Evolutionary conservation across 2,888 invertebrate species (phyloP), one percentile per base, ranked within the genome.

Genomic region (Drosophila cognata): DNA sequence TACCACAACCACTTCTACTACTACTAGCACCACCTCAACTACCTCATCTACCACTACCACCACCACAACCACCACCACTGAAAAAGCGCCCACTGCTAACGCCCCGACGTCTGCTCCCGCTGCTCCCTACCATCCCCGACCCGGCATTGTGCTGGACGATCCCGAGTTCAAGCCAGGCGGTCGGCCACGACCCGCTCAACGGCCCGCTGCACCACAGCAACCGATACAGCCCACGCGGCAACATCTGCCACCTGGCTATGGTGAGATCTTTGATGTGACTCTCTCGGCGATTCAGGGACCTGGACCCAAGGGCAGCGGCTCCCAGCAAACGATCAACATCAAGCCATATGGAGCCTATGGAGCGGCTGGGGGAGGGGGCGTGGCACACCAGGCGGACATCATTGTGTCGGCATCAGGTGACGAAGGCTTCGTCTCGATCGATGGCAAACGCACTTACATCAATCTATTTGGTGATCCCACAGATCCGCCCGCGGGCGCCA

Each of bases 341-440:
- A 93, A 93, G 70, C 93, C 93, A 0, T 92, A 89, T 50, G 92
- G 92, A 0, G 50, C 75, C 3, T 92, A 91, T 65, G 92, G 93
- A 16, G 82, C 89, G 4, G 91, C 86, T n/a, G 96, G 82, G 0
- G 80, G 75, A 16, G 82, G 66, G n/a, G 81, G 56, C 2, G 77
- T 56, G 29, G 66, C 66, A n/a, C n/a, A 69, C n/a, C 94, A 93
- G 58, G 93, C 91, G 28, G 97, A 97, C 88, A 96, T 97, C 56
- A 97, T 98, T 61, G 95, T 97, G 4, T 96, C 97, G 0, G 95
- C 97, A 4, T 95, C 96, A 8, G 96, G 96, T 25, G 96, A 96
- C 55, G 96, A 97, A 89, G 97, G 97, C 33, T 98, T 97, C 93
- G 98, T 98, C 21, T 98, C 97, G 31, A 98, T 98, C 68, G 98